Percentiles rank a stretch among this genome's conserved stretches.
Conservation (phyloP, 2,113 vertebrate species). For the Excalfactoria chinensis region DNA sequence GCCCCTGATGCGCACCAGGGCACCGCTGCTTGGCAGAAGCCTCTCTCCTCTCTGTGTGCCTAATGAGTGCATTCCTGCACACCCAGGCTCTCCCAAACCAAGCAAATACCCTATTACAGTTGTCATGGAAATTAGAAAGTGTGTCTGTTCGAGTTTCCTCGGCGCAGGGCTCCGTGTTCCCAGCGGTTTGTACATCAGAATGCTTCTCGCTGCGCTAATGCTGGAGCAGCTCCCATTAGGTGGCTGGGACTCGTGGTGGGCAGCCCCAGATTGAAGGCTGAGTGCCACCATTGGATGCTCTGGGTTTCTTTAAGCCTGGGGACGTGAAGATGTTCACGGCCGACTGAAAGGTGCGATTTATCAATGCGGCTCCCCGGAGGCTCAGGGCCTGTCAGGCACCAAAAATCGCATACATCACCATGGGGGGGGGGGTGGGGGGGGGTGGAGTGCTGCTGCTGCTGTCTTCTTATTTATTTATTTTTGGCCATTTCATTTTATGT, state of each 20-base stretch:
- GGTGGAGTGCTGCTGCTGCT: not conserved
- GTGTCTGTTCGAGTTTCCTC: conserved; percentile 19
- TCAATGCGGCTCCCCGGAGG: conserved; percentile 59
- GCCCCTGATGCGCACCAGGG: no score
- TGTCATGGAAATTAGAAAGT: conserved; percentile 4
- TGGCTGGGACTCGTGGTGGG: not conserved
- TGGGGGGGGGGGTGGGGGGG: not conserved
- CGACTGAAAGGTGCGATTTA: conserved; percentile 71
- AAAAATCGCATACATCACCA: conserved; percentile 31
- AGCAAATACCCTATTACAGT: not conserved
- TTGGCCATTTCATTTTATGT: not conserved
- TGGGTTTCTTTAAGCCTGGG: not conserved
- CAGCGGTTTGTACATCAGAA: not conserved
- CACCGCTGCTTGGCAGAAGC: not conserved
- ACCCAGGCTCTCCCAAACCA: not conserved
- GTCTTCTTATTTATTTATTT: no score
- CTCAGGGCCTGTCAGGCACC: conserved; percentile 34
- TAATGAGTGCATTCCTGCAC: rapidly evolving
- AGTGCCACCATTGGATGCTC: rapidly evolving
- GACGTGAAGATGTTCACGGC: not conserved
- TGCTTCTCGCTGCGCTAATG: not conserved
- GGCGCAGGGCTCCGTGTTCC: not conserved
- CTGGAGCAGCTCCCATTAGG: not conserved
- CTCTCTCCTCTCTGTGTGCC: not conserved
- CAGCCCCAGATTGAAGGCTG: not conserved